Percentiles rank a stretch among this genome's conserved stretches.
These are phyloP conservation scores for Notarius lentiginosus DNA, from an alignment of 2,113 vertebrate genomes.

Conservation along the genomic window DNA sequence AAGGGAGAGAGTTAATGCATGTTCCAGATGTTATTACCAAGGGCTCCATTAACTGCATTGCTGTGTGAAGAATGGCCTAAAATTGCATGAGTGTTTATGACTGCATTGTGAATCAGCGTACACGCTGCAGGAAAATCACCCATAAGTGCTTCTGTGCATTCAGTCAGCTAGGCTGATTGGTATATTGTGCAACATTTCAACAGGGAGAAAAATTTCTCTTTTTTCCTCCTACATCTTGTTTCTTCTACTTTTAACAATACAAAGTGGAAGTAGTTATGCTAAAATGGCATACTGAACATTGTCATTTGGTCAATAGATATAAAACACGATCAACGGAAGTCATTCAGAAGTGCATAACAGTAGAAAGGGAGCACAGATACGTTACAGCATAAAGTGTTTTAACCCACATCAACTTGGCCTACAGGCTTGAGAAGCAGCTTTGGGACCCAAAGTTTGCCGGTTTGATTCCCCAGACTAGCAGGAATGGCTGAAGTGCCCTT, in stretches of 20 bases:
- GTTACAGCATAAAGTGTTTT: background rate
- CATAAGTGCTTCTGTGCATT: conserved; percentile 37
- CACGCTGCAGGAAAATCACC: conserved; percentile 29
- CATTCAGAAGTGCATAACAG: background rate
- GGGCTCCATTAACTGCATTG: conserved; percentile 53
- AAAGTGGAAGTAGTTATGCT: conserved; percentile 33
- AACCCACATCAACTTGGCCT: no score
- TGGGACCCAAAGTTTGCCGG: no score
- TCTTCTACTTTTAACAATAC: conserved; percentile 25
- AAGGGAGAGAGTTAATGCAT: conserved; percentile 42
- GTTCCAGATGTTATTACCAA: conserved; percentile 56
- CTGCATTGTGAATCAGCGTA: conserved; percentile 45
- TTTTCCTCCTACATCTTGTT: background rate
- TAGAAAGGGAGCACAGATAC: background rate
- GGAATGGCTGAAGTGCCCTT: no score
- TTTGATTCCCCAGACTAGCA: no score
- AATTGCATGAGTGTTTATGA: conserved; percentile 45
- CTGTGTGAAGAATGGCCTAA: conserved; percentile 46
- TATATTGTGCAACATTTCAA: conserved; percentile 53
- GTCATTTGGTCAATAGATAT: background rate
- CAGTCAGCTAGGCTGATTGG: conserved; percentile 46
- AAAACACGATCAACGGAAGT: background rate
- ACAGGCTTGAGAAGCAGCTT: no score
- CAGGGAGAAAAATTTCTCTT: conserved; percentile 15
- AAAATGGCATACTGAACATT: background rate